Conservation (phyloP, 2,797 vertebrate genomes). For the Tapirus indicus region DNA sequence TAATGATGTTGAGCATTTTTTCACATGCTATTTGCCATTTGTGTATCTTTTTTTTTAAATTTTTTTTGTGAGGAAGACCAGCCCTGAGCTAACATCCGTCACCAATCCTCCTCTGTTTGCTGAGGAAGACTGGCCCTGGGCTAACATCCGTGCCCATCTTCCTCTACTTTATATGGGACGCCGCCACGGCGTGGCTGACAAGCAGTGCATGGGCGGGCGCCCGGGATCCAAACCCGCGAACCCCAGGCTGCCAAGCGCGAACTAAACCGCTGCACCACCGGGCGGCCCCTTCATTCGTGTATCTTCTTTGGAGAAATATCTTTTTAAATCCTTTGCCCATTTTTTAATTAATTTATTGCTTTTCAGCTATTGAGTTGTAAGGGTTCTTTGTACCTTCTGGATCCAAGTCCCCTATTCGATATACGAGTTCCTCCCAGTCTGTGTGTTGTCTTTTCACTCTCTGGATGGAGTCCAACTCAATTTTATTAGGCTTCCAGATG, state of each 20-base stretch:
- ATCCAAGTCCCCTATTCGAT: not conserved
- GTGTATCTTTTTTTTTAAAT: not conserved
- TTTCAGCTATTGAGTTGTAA: not conserved
- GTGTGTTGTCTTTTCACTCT: not conserved
- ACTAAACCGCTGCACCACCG: too few relatives aligned
- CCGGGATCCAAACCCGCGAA: too few relatives aligned
- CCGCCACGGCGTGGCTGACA: too few relatives aligned
- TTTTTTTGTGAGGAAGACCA: too few relatives aligned
- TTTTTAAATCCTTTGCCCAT: not conserved
- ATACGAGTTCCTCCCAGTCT: not conserved
- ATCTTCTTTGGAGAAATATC: not conserved
- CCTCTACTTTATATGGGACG: too few relatives aligned
- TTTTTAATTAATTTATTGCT: not conserved
- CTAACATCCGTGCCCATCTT: too few relatives aligned
- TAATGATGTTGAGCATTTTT: not conserved
- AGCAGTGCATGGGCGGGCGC: too few relatives aligned
- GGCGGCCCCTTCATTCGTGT: not conserved
- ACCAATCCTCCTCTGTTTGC: too few relatives aligned
- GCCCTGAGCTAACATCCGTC: too few relatives aligned
- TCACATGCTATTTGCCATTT: not conserved
- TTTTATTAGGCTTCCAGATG: conserved; percentile 20
- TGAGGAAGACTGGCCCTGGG: too few relatives aligned
- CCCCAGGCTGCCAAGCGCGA: too few relatives aligned
- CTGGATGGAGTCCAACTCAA: not conserved
- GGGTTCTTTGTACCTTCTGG: not conserved